Evolutionary conservation across 2,888 invertebrate species (phyloP).

Genomic region (Microdon myrmicae): DNA sequence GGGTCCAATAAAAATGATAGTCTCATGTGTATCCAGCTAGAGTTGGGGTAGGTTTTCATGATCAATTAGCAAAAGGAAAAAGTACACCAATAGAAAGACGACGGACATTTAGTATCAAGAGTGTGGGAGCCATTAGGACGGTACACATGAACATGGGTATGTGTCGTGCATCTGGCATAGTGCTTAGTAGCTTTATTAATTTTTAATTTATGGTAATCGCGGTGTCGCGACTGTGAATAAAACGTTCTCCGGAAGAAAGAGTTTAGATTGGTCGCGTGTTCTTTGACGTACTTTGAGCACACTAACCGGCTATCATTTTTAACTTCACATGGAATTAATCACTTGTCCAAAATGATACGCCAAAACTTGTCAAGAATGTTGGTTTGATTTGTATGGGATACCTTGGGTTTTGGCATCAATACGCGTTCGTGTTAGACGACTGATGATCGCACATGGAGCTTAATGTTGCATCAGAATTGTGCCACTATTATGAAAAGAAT

Average conservation of each 20-base stretch:
- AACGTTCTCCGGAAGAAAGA: constrained; percentile 12
- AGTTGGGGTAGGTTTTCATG: constrained; percentile 1
- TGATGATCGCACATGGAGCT: too few relatives aligned
- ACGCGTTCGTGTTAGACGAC: too few relatives aligned
- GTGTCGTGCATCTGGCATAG: neutral
- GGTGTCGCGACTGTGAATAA: constrained; percentile 5
- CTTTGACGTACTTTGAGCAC: neutral
- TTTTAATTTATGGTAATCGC: constrained; percentile 21
- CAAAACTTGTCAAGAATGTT: too few relatives aligned
- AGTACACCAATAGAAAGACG: neutral
- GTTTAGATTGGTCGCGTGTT: constrained; percentile 21
- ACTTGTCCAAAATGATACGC: too few relatives aligned
- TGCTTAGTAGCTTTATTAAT: neutral
- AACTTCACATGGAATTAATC: constrained; percentile 21
- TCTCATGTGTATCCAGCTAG: neutral
- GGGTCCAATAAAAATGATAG: neutral
- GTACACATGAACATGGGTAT: neutral
- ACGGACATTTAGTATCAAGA: too few relatives aligned
- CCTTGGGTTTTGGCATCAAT: too few relatives aligned
- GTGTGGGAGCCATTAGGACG: too few relatives aligned
- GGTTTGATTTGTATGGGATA: too few relatives aligned
- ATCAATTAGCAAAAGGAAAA: neutral
- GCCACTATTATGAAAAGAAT: too few relatives aligned
- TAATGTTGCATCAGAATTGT: too few relatives aligned
- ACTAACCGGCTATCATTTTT: constrained; percentile 1